phyloP scores from a whole-genome alignment of 1,140 invertebrate species.

The Epicauta chinensis region DNA sequence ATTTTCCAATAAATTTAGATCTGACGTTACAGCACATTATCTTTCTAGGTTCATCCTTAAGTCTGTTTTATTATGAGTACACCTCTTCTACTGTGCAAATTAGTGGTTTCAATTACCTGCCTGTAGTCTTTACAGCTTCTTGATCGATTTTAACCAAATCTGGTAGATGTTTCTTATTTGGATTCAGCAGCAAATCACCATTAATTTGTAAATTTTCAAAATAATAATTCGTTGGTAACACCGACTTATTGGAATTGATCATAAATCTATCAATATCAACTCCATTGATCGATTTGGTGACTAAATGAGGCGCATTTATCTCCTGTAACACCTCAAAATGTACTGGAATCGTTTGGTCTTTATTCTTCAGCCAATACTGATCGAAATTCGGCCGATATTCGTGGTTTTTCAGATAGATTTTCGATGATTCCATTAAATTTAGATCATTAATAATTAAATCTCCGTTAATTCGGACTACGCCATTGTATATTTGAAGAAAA shows the following conservation, averaged over 20 bases:
- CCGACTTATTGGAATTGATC: conserved; percentile 18
- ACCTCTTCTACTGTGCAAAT: too few species aligned
- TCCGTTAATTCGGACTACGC: conserved; percentile 29
- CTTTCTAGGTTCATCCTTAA: too few species aligned
- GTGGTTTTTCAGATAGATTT: conserved; percentile 21
- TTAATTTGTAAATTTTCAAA: conserved; percentile 32
- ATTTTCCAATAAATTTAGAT: too few species aligned
- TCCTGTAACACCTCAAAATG: conserved; percentile 27
- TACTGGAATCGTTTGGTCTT: conserved; percentile 28
- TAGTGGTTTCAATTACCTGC: too few species aligned
- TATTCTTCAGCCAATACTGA: conserved; percentile 35
- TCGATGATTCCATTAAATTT: conserved; percentile 11
- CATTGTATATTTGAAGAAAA: conserved; percentile 31
- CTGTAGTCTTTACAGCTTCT: conserved; percentile 28
- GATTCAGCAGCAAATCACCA: conserved; percentile 29
- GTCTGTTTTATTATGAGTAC: too few species aligned
- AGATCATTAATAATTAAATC: conserved; percentile 29
- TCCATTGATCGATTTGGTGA: conserved; percentile 24
- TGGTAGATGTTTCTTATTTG: conserved; percentile 18
- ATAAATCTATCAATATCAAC: conserved; percentile 25
- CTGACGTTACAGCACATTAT: too few species aligned
- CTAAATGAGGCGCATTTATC: conserved; percentile 25
- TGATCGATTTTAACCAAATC: conserved; percentile 25
- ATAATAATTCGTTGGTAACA: conserved; percentile 17
- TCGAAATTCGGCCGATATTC: conserved; percentile 23